Percentiles rank a stretch among this genome's conserved stretches.
These are phyloP conservation scores for Cephus nigrinus DNA, from an alignment of 2,888 invertebrate species.

Conservation along the genomic window DNA sequence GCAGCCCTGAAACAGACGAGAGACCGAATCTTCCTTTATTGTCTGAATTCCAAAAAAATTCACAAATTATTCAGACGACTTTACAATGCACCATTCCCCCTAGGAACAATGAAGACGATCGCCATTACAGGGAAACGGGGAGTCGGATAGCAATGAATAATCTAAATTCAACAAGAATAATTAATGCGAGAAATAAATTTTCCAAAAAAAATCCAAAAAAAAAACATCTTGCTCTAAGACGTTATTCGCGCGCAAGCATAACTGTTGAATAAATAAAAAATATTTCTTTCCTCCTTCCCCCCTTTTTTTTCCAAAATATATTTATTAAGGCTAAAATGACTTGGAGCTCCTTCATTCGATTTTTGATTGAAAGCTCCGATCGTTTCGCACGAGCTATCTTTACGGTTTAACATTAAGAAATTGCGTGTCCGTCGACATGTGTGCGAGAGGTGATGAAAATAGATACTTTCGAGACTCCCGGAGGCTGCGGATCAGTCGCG, in stretches of 20 bases:
- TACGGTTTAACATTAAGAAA: neutral
- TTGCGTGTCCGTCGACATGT: neutral
- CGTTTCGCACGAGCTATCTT: neutral
- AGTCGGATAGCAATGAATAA: neutral
- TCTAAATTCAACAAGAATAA: neutral
- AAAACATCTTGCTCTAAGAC: too few species aligned
- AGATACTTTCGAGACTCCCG: neutral
- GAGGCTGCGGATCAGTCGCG: neutral
- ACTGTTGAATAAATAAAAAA: neutral
- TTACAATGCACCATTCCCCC: neutral
- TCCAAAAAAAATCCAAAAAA: neutral
- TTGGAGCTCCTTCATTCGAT: too few species aligned
- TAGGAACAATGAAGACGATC: neutral
- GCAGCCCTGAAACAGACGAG: constrained; percentile 41
- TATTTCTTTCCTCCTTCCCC: neutral
- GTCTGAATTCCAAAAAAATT: neutral
- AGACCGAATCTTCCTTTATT: neutral
- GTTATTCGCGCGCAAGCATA: too few species aligned
- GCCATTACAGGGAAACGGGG: neutral
- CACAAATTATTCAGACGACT: neutral
- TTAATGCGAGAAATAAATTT: neutral
- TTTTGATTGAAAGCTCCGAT: neutral
- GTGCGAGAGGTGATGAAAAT: neutral
- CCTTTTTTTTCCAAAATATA: neutral
- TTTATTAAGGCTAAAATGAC: neutral